Conservation (phyloP, 2,113 vertebrate genomes). For the Daphoenositta chrysoptera region DNA sequence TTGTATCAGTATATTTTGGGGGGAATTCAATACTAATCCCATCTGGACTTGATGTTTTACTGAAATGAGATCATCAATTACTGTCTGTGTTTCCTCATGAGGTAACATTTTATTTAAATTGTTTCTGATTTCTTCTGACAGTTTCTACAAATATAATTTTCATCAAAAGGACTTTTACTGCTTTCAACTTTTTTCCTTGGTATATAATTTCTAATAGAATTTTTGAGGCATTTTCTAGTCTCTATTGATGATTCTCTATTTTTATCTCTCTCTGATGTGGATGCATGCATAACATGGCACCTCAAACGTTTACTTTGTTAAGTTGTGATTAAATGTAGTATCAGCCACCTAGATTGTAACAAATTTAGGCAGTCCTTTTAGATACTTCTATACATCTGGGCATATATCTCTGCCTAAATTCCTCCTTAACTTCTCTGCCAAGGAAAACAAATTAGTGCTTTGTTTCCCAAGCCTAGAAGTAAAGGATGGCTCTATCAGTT, state of each 20-base stretch:
- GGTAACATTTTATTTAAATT: constrained; percentile 50
- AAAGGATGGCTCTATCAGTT: background rate
- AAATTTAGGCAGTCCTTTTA: background rate
- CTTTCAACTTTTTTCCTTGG: background rate
- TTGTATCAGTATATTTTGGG: background rate
- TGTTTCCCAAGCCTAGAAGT: background rate
- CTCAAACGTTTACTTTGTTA: background rate
- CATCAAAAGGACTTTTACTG: background rate
- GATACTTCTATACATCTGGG: background rate
- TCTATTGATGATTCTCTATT: background rate
- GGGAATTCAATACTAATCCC: constrained; percentile 15
- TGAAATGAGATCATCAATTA: constrained; percentile 48
- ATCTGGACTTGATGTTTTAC: constrained; percentile 4
- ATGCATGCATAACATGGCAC: background rate
- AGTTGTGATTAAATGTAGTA: background rate
- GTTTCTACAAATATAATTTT: constrained; percentile 40
- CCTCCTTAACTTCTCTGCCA: background rate
- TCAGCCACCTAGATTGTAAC: background rate
- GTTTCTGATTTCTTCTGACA: constrained; percentile 33
- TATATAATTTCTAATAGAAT: background rate
- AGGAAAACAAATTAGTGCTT: background rate
- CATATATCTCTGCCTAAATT: background rate
- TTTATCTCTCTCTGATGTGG: background rate
- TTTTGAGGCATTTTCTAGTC: background rate
- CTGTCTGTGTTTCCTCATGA: constrained; percentile 18